Conservation (phyloP, 1,140 invertebrate species). For the Gryon sp. region DNA sequence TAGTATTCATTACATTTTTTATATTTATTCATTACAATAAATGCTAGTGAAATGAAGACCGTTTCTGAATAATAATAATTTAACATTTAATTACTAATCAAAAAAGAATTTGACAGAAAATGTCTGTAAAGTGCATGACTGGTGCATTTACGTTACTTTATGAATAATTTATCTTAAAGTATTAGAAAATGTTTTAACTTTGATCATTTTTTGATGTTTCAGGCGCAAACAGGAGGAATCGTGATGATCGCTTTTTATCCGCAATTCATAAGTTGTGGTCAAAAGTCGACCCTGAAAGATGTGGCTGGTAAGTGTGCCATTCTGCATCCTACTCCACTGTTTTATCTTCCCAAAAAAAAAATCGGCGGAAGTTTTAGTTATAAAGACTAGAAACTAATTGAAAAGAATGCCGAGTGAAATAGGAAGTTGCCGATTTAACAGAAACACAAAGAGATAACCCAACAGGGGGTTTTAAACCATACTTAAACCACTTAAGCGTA, state of each 20-base stretch:
- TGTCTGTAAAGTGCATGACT: too few relatives aligned
- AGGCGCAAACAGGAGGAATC: conserved; percentile 88
- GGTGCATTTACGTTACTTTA: too few relatives aligned
- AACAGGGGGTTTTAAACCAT: neutral
- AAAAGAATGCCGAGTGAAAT: conserved; percentile 51
- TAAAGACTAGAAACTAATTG: conserved; percentile 59
- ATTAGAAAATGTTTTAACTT: too few relatives aligned
- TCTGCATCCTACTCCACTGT: conserved; percentile 46
- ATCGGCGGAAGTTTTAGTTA: conserved; percentile 32
- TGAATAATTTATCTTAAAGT: too few relatives aligned
- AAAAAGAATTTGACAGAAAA: too few relatives aligned
- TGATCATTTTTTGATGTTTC: conserved; percentile 33
- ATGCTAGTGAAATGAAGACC: too few relatives aligned
- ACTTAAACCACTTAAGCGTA: conserved; percentile 38
- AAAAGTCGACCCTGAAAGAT: conserved; percentile 86
- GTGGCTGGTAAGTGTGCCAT: conserved; percentile 82
- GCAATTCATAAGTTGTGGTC: conserved; percentile 89
- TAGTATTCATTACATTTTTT: too few relatives aligned
- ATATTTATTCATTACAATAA: too few relatives aligned
- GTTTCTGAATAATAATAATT: too few relatives aligned
- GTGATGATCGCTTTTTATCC: conserved; percentile 95
- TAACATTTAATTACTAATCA: too few relatives aligned
- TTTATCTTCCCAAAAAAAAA: conserved; percentile 42
- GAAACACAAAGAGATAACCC: neutral
- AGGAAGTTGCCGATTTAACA: conserved; percentile 13